Base-by-base conservation (phyloP, 2,797 vertebrate genomes). In the Basileuterus tristriatus region DNA sequence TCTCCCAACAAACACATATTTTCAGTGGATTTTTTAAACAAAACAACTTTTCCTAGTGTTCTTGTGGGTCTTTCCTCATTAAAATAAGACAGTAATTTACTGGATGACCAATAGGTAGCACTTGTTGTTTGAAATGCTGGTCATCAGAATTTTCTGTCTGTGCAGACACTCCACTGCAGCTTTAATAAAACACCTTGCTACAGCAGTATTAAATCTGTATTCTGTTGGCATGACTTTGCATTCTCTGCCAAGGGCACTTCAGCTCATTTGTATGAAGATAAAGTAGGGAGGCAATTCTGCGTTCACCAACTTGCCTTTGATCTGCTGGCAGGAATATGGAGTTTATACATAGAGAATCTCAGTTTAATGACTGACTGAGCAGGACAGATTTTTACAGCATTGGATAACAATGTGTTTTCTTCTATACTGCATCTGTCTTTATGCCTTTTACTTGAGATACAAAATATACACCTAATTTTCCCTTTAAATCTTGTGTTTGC, bases 181-280 rank as follows among this genome's bases (percentile, higher is more conserved):
- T 93, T 63, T 94, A 89, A 89, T 85, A 93, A 85, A 95, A 80
- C 49, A 83, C 34, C 49, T 88, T 74, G 68, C 49, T 88, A 87
- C 47, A 87, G 41, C 64, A 72, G 41, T 58, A 64, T 83, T 71
- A 83, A 96, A 91, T 96, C 60, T 90, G 88, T 72, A 95, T 96
- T 96, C 78, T 64, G 70, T 22, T 90, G 64, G 53, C 71, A 87
- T 86, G 83, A 87, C 68, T 96, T 89, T 86, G 87, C 75, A 89
- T 96, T 89, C 91, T 90, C 86, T 94, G 87, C 90, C 94, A 97
- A 96, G 83, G 89, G 88, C 90, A 94, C 55, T 92, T 95, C 71
- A 84, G 41, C 72, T 96, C 75, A 96, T 97, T 95, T 94, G 70
- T 95, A 92, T 96, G 95, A 96, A 87, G 84, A 95, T 86, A 93